A percentile compares a stretch with the other conserved stretches of the same genome.
Conservation (phyloP, 2,888 invertebrate genomes). For the Iselma pallidipennis region DNA sequence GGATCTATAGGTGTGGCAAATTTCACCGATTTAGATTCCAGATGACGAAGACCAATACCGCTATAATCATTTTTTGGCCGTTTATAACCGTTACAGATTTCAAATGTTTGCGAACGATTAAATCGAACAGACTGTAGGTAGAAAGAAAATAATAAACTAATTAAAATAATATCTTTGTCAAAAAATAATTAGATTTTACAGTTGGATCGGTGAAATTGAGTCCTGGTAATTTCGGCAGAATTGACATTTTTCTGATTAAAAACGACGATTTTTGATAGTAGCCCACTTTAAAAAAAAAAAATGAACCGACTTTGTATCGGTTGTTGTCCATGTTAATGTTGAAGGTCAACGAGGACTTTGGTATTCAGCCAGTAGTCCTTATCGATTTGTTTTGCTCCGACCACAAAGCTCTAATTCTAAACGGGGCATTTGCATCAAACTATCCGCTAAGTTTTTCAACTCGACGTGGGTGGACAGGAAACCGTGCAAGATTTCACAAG, state of each 20-base stretch:
- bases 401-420: too few relatives aligned
- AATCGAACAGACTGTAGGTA: constrained; percentile 58
- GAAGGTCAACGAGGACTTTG: too few relatives aligned
- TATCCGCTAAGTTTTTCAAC: too few relatives aligned
- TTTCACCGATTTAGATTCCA: constrained; percentile 65
- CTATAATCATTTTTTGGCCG: constrained; percentile 60
- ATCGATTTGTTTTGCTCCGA: too few relatives aligned
- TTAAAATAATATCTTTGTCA: background rate
- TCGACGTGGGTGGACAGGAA: too few relatives aligned
- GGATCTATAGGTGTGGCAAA: constrained; percentile 61
- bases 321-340: too few relatives aligned
- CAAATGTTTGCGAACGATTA: constrained; percentile 66
- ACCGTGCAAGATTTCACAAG: too few relatives aligned
- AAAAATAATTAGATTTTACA: constrained; percentile 39
- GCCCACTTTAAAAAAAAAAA: too few relatives aligned
- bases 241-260: constrained; percentile 47
- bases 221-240: constrained; percentile 73
- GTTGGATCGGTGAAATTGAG: constrained; percentile 68
- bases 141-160: constrained; percentile 13
- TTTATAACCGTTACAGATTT: constrained; percentile 69
- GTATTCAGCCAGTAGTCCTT: too few relatives aligned
- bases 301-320: too few relatives aligned
- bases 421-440: too few relatives aligned
- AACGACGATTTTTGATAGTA: background rate
- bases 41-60: constrained; percentile 65